Percentiles rank a stretch among this genome's conserved stretches.
These are phyloP conservation scores for Acrobasis consociella DNA, from an alignment of 2,888 invertebrate genomes.

Conservation along the genomic window DNA sequence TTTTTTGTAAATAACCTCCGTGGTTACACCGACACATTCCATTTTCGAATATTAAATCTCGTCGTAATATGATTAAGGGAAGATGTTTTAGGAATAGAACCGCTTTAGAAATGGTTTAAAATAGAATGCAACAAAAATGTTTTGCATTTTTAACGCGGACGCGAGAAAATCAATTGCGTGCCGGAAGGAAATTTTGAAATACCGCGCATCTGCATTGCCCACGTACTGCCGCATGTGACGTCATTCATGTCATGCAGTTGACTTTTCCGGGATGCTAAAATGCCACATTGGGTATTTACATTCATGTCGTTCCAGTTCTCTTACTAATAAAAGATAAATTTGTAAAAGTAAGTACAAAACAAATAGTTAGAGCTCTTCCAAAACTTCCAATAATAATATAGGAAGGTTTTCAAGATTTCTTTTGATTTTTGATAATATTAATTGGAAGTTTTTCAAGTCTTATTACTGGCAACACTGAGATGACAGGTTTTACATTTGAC, in stretches of 20 bases:
- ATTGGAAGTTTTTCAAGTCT: background rate
- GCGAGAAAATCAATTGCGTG: conserved; percentile 39
- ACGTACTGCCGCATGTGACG: conserved; percentile 31
- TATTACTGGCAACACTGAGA: conserved; percentile 1
- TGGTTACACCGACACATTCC: conserved; percentile 29
- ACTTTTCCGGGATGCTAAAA: conserved; percentile 5
- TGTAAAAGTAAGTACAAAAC: background rate
- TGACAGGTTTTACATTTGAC: conserved; percentile 7
- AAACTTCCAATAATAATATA: too few relatives aligned
- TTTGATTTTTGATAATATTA: too few relatives aligned
- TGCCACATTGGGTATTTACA: background rate
- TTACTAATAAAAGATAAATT: background rate
- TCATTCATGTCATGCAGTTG: conserved; percentile 29
- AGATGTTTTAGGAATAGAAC: background rate
- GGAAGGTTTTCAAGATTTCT: too few relatives aligned
- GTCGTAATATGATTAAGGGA: background rate
- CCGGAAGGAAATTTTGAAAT: conserved; percentile 43
- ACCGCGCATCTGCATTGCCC: conserved; percentile 61
- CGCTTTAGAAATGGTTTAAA: conserved; percentile 9
- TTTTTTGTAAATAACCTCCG: conserved; percentile 35
- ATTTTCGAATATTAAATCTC: conserved; percentile 17
- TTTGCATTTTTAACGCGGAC: conserved; percentile 31
- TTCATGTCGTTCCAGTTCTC: too few relatives aligned
- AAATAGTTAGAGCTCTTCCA: background rate
- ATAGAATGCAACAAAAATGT: background rate